Base-by-base conservation (phyloP, 2,797 vertebrate species). In the Catharus ustulatus region DNA sequence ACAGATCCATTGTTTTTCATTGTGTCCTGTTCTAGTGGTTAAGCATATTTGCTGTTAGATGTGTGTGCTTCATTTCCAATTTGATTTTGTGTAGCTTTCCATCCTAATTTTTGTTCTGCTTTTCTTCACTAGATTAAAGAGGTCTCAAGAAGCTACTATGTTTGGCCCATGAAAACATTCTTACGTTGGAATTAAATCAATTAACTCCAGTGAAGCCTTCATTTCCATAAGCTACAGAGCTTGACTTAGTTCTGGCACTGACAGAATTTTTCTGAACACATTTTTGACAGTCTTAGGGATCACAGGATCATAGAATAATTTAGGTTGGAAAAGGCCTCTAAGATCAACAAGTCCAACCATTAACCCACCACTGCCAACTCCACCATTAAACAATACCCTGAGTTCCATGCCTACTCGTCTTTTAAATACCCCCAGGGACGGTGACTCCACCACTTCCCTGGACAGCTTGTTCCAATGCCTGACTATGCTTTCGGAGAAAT, bases 11-110 rank as follows among this genome's bases (percentile, higher is more conserved):
- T 57, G 24, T 23, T 87, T 89, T 90, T 49, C 34, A 38, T 24
- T 49, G 32, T 83, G 10, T 32, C 46, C 87, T 82, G 24, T 87
- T 95, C 42, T 64, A 93, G 57, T 71, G 34, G 23, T 79, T 89
- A 74, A 36, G 54, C 38, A 46, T n/a, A 24, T 67, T 90, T 73
- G 15, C 19, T 87, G 42, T 79, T 77, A 84, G 64, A 92, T 40
- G 2, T 20, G n/a, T 23, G n/a, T 66, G 21, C 54, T 69, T 88
- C 80, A 66, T 89, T 83, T 80, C 26, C 26, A 43, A 6, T 77
- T 72, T 83, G 64, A 77, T 46, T 29, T 91, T 82, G 5, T 79
- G 66, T 77, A 89, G 38, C 15, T 84, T 74, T 13, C 30, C 13
- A 54, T 84, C 34, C 67, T 63, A 20, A 75, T 58, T 86, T 87